These are phyloP conservation scores for Myotis lucifugus DNA, from an alignment of 2,113 vertebrate species.

Conservation along the genomic window DNA sequence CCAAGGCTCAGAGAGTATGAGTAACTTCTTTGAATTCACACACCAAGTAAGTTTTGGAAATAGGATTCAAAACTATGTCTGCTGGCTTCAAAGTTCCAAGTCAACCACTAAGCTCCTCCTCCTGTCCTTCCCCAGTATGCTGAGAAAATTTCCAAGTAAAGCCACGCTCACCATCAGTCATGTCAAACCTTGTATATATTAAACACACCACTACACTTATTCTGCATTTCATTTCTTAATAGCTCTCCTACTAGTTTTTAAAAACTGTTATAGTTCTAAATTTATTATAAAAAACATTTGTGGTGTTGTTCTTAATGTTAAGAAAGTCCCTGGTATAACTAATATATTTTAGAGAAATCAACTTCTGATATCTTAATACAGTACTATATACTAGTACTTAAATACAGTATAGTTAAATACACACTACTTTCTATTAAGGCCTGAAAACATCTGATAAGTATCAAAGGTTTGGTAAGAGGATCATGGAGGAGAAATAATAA, in stretches of 20 bases:
- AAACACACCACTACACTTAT: neutral
- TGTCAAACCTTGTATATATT: neutral
- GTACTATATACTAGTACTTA: neutral
- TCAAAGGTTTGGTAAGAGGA: neutral
- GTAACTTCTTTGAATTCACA: neutral
- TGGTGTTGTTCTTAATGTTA: neutral
- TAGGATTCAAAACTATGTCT: neutral
- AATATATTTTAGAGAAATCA: neutral
- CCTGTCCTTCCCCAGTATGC: neutral
- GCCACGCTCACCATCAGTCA: neutral
- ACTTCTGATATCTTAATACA: neutral
- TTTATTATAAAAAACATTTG: neutral
- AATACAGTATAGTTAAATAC: neutral
- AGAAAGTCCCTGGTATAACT: neutral
- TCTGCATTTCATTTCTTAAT: constrained; percentile 20
- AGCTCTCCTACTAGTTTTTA: neutral
- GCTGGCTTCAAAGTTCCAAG: neutral
- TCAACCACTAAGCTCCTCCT: neutral
- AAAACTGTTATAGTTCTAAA: neutral
- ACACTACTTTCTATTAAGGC: constrained; percentile 11
- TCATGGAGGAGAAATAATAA: constrained; percentile 5
- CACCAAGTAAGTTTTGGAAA: neutral
- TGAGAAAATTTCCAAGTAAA: constrained; percentile 24
- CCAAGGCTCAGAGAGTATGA: neutral
- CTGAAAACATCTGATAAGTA: constrained; percentile 4